phyloP scores from a whole-genome alignment of 2,797 vertebrate genomes.

The Micropoecilia bifurca region DNA sequence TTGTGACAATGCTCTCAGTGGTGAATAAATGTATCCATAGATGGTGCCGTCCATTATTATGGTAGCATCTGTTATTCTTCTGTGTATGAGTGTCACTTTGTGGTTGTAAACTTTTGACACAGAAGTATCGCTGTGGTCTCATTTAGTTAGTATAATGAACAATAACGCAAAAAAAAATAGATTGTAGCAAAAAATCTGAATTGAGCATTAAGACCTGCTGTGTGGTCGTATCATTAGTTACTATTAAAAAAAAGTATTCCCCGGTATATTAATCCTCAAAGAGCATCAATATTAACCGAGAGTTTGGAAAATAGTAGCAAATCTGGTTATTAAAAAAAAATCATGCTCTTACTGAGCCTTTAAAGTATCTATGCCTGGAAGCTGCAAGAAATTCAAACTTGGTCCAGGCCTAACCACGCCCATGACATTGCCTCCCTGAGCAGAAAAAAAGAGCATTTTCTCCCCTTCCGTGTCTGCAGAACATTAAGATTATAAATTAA shows the following conservation, averaged over 20 bases:
- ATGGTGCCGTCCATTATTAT: no score
- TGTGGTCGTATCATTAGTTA: not conserved
- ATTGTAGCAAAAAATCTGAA: no score
- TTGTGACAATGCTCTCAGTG: no score
- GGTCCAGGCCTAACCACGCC: not conserved
- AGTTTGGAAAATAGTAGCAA: no score
- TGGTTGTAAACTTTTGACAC: no score
- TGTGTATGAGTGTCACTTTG: no score
- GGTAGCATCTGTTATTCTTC: no score
- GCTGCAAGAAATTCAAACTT: not conserved
- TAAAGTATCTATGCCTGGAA: not conserved
- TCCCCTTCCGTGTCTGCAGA: not conserved
- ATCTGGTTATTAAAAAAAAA: not conserved
- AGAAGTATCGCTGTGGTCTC: no score
- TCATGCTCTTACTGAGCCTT: not conserved
- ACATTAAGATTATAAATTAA: constrained; percentile 11
- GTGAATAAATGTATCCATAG: no score
- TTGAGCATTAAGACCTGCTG: no score
- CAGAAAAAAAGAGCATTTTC: not conserved
- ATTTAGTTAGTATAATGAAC: no score
- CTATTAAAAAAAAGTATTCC: not conserved
- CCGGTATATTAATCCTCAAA: not conserved
- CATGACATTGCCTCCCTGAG: not conserved
- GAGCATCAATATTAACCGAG: not conserved
- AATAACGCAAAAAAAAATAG: no score